Base-by-base conservation (phyloP, 1,140 invertebrate species). In the Scaptomyza montana region DNA sequence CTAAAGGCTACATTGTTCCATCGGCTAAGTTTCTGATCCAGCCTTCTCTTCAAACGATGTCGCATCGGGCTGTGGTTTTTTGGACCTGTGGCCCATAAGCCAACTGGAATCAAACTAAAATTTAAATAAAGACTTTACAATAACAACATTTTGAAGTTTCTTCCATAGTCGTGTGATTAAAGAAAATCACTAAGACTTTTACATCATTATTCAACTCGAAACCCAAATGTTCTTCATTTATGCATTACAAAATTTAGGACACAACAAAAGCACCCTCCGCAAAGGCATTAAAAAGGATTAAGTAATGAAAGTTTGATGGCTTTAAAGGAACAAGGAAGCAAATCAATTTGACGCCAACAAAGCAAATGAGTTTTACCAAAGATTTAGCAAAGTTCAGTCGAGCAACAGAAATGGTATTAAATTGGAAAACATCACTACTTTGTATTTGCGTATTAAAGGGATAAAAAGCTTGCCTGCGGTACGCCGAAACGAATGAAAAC, bases 1-100 rank as follows among this genome's bases (percentile, higher is more conserved):
- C 94, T 95, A 89, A 96, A 96, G 36, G 93, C 93, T 2, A 46
- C 30, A 49, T 51, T 49, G 28, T 87, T 51, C 13, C 39, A 59
- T 6, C 53, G 71, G 7, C 51, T 45, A 8, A 76, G 4, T 5
- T 41, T 60, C 1, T 13, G 0, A 16, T 16, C 16, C 5, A 87
- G 0, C 30, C 36, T 39, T 65, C 56, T 33, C 36, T 43, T 72
- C 56, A 60, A 78, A 25, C 68, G 51, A 41, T 39, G 6, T 21
- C 54, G 39, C 81, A 86, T 85, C 67, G 61, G 19, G 30, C 6
- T 45, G 30, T n/a, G n/a, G 30, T 55, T 30, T 2, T 33, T 9
- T 7, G 19, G 19, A 19, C 9, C 5, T n/a, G 8, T n/a, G 21
- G 39, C 39, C 54, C 30, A 13, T 46, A 1, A 57, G 51, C 45